phyloP scores from a whole-genome alignment of 2,797 vertebrate species.

The Aldrovandia affinis region DNA sequence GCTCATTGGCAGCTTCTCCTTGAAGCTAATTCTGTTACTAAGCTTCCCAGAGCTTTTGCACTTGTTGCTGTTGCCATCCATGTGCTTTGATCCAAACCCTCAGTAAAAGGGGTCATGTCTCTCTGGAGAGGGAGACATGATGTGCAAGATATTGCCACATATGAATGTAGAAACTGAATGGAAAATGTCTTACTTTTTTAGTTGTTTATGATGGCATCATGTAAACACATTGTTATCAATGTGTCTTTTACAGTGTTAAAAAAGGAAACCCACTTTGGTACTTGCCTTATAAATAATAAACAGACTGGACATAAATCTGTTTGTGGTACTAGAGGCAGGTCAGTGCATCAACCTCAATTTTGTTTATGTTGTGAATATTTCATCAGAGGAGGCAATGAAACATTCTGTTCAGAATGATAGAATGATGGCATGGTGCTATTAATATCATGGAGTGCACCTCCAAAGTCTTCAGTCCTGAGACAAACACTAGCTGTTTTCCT shows the following conservation, averaged over 20 bases:
- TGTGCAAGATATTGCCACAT: too few species aligned
- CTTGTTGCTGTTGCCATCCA: not conserved
- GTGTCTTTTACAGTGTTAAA: not conserved
- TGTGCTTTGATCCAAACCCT: not conserved
- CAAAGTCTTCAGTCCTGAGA: not conserved
- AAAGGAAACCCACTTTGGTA: not conserved
- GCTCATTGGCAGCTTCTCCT: not conserved
- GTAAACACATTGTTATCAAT: conserved; percentile 10
- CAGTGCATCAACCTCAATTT: not conserved
- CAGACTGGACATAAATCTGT: conserved; percentile 11
- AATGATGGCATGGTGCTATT: not conserved
- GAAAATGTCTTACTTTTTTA: not conserved
- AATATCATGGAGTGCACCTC: not conserved
- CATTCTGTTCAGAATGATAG: not conserved
- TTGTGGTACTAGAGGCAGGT: not conserved
- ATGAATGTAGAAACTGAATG: not conserved
- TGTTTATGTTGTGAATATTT: conserved; percentile 27
- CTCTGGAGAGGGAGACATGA: not conserved
- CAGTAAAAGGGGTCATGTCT: not conserved
- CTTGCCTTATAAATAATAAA: conserved; percentile 21
- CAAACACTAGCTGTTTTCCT: not conserved
- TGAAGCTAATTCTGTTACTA: not conserved
- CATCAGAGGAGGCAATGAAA: conserved; percentile 6
- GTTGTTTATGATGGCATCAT: not conserved
- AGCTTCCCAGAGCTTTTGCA: not conserved